These are phyloP conservation scores for Xanthorhoe designata DNA, from an alignment of 2,888 invertebrate genomes.

Conservation along the genomic window DNA sequence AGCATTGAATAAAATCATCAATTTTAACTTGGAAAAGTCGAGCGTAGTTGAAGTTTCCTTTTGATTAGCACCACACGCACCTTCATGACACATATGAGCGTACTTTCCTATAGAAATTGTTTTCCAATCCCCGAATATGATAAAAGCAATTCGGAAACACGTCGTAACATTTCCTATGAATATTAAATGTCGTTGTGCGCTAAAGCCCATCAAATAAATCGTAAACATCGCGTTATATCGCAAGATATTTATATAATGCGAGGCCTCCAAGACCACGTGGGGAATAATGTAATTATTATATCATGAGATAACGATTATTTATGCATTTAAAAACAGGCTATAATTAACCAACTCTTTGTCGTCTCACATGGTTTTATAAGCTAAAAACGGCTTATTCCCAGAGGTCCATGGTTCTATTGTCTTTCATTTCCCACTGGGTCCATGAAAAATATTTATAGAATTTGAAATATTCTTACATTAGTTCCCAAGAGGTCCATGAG, in stretches of 20 bases:
- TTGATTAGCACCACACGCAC: slow-evolving; percentile 27
- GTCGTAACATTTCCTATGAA: slow-evolving; percentile 40
- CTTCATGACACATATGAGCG: slow-evolving; percentile 10
- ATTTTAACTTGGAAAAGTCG: slow-evolving; percentile 11
- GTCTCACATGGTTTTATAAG: neutral
- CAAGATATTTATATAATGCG: slow-evolving; percentile 37
- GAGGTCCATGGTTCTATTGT: too few species aligned
- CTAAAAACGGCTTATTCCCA: too few species aligned
- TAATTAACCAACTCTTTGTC: slow-evolving; percentile 9
- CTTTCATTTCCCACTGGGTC: too few species aligned
- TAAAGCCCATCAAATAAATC: slow-evolving; percentile 32
- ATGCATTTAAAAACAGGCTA: slow-evolving; percentile 45
- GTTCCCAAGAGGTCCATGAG: too few species aligned
- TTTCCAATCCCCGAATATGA: slow-evolving; percentile 38
- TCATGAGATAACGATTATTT: slow-evolving; percentile 57
- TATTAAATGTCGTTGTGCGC: slow-evolving; percentile 39
- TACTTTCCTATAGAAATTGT: slow-evolving; percentile 29
- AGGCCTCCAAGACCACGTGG: slow-evolving; percentile 48
- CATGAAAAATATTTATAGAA: too few species aligned
- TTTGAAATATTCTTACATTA: too few species aligned
- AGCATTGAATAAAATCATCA: slow-evolving; percentile 7
- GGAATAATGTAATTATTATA: slow-evolving; percentile 52
- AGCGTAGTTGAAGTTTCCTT: slow-evolving; percentile 8
- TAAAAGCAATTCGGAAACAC: slow-evolving; percentile 38
- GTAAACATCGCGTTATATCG: slow-evolving; percentile 33